Evolutionary conservation across 1,140 invertebrate species (phyloP).

Genomic region (Drosophila repleta): DNA sequence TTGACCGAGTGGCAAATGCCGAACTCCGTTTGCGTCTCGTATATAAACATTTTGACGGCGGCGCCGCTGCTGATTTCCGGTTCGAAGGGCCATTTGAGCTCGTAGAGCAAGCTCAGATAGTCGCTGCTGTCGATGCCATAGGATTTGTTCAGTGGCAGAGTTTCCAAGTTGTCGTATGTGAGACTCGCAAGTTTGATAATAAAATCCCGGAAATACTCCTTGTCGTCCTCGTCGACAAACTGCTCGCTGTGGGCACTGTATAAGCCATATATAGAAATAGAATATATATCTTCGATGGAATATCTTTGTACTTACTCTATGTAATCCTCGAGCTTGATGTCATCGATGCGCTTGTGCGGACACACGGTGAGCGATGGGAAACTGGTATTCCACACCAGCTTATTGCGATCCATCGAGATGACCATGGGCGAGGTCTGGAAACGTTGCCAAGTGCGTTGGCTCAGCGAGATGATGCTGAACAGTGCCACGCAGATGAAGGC

Average conservation of each 20-base stretch:
- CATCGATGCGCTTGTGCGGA: conserved; percentile 85
- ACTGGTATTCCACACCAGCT: conserved; percentile 89
- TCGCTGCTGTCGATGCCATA: conserved; percentile 84
- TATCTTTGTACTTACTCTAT: conserved; percentile 79
- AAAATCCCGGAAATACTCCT: conserved; percentile 85
- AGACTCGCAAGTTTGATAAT: conserved; percentile 85
- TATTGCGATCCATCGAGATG: conserved; percentile 89
- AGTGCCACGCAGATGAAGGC: conserved; percentile 83
- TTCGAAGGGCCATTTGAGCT: conserved; percentile 85
- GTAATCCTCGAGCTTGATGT: conserved; percentile 84
- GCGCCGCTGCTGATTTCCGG: conserved; percentile 86
- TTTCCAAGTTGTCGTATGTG: conserved; percentile 86
- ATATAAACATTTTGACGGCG: conserved; percentile 84
- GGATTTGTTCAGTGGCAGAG: conserved; percentile 84
- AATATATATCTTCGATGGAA: neutral
- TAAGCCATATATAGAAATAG: neutral
- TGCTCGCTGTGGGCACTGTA: conserved; percentile 52
- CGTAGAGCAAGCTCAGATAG: conserved; percentile 86
- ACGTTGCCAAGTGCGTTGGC: conserved; percentile 86
- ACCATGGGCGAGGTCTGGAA: conserved; percentile 89
- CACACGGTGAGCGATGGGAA: conserved; percentile 87
- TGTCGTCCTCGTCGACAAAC: conserved; percentile 84
- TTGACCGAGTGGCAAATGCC: conserved; percentile 88
- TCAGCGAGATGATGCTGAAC: conserved; percentile 85
- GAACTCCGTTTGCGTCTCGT: conserved; percentile 87